These are phyloP conservation scores for Phocides pigmalion DNA, from an alignment of 1,140 invertebrate species.

Conservation along the genomic window DNA sequence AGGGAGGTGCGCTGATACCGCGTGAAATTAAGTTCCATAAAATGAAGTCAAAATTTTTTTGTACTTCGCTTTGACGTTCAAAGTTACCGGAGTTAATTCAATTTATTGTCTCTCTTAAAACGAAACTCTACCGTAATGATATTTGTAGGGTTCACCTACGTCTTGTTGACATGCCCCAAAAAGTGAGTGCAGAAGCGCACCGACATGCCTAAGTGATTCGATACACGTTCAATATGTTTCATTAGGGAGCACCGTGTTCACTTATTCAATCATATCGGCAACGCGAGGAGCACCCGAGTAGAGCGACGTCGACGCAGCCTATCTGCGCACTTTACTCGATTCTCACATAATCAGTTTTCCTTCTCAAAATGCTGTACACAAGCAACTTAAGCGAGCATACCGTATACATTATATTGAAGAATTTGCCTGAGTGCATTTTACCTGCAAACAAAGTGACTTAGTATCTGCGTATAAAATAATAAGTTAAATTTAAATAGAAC, in stretches of 20 bases:
- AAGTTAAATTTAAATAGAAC: not conserved
- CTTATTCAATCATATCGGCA: conserved; percentile 80
- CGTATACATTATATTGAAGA: conserved; percentile 20
- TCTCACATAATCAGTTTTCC: conserved; percentile 77
- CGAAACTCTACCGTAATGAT: conserved; percentile 73
- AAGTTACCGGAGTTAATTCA: conserved; percentile 75
- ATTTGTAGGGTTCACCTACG: conserved; percentile 76
- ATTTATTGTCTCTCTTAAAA: conserved; percentile 82
- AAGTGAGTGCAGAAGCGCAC: conserved; percentile 74
- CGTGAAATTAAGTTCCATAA: conserved; percentile 73
- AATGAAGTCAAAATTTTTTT: conserved; percentile 68
- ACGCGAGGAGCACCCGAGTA: conserved; percentile 57
- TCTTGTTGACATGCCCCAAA: conserved; percentile 71
- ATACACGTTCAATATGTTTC: conserved; percentile 83
- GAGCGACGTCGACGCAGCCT: conserved; percentile 51
- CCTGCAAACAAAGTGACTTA: not conserved
- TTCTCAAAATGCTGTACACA: conserved; percentile 65
- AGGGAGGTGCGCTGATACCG: conserved; percentile 56
- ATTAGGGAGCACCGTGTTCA: conserved; percentile 74
- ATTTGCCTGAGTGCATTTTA: conserved; percentile 8
- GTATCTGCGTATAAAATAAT: not conserved
- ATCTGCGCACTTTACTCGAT: conserved; percentile 58
- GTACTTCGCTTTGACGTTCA: conserved; percentile 73
- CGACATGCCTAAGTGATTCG: conserved; percentile 76
- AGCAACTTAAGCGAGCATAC: conserved; percentile 51